phyloP scores from a whole-genome alignment of 2,113 vertebrate species.

The Serinus canaria region DNA sequence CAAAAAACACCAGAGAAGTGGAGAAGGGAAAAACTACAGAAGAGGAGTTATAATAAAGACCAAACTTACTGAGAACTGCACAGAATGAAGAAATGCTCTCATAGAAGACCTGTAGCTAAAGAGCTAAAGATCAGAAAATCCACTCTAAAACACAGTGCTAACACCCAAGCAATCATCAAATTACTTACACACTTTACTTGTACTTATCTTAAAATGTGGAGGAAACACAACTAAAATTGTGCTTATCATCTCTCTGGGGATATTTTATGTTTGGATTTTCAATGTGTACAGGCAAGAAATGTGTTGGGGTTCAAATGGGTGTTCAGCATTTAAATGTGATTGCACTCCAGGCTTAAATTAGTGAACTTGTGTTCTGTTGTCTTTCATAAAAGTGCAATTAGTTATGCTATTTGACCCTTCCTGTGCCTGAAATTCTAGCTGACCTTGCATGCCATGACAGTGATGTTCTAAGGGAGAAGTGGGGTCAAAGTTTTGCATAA shows the following conservation, averaged over 20 bases:
- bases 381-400: conserved; percentile 29
- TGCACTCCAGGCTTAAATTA: not conserved
- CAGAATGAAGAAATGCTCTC: not conserved
- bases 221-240: not conserved
- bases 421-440: conserved; percentile 24
- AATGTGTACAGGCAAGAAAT: not conserved
- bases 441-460: not conserved
- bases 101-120: not conserved
- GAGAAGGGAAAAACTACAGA: not conserved
- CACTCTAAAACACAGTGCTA: not conserved
- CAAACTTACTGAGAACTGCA: not conserved
- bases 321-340: not conserved
- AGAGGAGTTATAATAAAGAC: not conserved
- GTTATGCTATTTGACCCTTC: conserved; percentile 14
- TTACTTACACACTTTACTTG: not conserved
- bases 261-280: not conserved
- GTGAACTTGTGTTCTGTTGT: not conserved
- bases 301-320: not conserved
- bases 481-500: not conserved
- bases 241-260: not conserved
- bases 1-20: not conserved
- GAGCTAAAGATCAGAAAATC: not conserved
- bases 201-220: not conserved
- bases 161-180: not conserved
- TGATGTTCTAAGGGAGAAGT: not conserved